A percentile compares a stretch with the other conserved stretches of the same genome.
These are phyloP conservation scores for Coracias cyanogaster DNA, from an alignment of 2,797 vertebrate genomes.

Conservation along the genomic window DNA sequence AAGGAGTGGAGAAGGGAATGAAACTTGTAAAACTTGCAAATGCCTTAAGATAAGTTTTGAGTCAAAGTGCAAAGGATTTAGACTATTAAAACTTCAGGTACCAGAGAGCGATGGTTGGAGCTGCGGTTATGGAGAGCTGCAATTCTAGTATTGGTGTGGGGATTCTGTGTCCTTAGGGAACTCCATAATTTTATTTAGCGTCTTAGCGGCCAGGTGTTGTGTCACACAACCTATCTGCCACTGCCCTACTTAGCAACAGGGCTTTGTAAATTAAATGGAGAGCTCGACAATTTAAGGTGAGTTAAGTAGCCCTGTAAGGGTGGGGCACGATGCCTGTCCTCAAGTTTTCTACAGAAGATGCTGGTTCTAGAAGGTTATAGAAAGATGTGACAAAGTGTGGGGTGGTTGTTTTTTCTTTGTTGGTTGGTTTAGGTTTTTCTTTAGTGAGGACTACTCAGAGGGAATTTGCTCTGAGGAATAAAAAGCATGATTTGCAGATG, in stretches of 20 bases:
- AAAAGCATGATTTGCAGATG: not conserved
- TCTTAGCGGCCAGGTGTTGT: not conserved
- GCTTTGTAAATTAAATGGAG: constrained; percentile 19
- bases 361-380: not conserved
- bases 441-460: not conserved
- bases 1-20: not conserved
- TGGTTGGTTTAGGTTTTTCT: not conserved
- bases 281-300: not conserved
- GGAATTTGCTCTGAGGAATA: not conserved
- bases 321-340: not conserved
- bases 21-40: not conserved
- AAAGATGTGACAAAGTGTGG: not conserved
- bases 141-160: not conserved
- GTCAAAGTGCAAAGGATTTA: not conserved
- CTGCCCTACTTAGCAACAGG: not conserved
- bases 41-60: not conserved
- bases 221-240: not conserved
- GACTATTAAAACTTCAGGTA: not conserved
- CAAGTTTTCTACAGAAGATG: not conserved
- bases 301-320: not conserved
- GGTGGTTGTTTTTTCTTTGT: not conserved
- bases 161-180: not conserved
- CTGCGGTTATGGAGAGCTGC: not conserved
- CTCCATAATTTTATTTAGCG: not conserved
- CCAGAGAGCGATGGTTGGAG: not conserved